Base-by-base conservation (phyloP, 1,140 invertebrate genomes). In the Diprion similis region DNA sequence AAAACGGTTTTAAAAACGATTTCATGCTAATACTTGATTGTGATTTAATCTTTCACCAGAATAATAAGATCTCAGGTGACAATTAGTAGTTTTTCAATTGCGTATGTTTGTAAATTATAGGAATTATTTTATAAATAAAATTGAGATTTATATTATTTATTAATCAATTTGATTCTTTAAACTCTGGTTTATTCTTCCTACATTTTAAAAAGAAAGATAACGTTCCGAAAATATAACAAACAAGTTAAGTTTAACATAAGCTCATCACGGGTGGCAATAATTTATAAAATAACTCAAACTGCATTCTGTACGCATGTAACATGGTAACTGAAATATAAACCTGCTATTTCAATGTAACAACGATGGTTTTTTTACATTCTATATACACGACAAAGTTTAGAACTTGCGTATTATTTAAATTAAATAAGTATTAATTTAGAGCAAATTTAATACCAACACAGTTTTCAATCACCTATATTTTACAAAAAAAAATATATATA, bases 371-470 rank as follows among this genome's bases (percentile, higher is more conserved):
- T 10, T 67, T 73, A 69, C 48, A 69, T 64, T 59, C 37, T 24
- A 64, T 51, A 19, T n/a, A 18, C 13, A 10, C 51, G 17, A 18
- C 51, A 67, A 46, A 72, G 17, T 64, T 64, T 64, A 64, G n/a
- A 66, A 46, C n/a, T 24, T n/a, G 17, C 68, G 8, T 73, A 7
- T 68, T 13, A 69, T 72, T 71, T 75, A 45, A 73, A 78, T 79
- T 79, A 79, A 79, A 79, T 74, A 81, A 46, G 71, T 13, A 76
- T 80, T 81, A 79, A 77, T 79, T 79, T 59, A 47, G 46, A 78
- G 75, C 73, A 13, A 66, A 66, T 78, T 74, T 66, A 80, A 79
- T 79, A 15, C 19, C 66, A 71, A 75, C 73, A 46, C 75, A 72
- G 48, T 65, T 65, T 46, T 64, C 73, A 73, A 75, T 68, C 24